Base-by-base conservation (phyloP, 2,113 vertebrate genomes). In the Tonatia bakeri region DNA sequence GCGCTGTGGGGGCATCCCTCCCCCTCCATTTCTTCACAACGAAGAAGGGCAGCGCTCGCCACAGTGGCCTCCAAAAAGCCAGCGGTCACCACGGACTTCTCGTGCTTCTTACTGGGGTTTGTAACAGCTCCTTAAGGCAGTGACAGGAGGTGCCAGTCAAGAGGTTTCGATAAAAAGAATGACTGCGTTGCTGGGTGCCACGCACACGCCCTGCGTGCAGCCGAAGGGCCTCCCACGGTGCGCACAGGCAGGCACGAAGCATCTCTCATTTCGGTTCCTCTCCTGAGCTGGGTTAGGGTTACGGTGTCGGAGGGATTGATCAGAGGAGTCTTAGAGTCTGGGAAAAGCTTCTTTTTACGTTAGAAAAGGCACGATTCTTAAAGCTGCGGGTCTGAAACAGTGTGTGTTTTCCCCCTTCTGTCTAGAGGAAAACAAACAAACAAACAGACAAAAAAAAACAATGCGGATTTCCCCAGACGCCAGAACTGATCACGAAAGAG, bases 221-320 rank as follows among this genome's bases (percentile, higher is more conserved):
- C 3, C 31, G 19, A 31, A 75, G 33, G 16, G 13, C 38, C 14
- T 31, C 31, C 36, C 45, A 9, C 0, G 9, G 22, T 1, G 15
- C 38, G 36, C 12, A 40, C 16, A 9, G 0, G 10, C 26, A 20
- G 64, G 64, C 31, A 4, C 40, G 31, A 81, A 72, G 1, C 5
- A 54, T 28, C 70, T 56, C 28, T 59, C 19, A 47, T 61, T 75
- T 36, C 7, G 1, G 72, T 31, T 28, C 33, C 65, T 3, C 10
- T 0, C 22, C 33, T 9, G 4, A 59, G 26, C 1, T 54, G 19
- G 16, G 13, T 52, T 14, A 54, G 2, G 2, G 61, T 7, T 22
- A 40, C 20, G 7, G 12, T 61, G 5, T n/a, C 72, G 45, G 43
- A 28, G 54, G 56, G 83, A 75, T 69, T 73, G 36, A 87, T 54